Conservation (phyloP, 2,888 invertebrate genomes). For the Tetramorium bicarinatum region DNA sequence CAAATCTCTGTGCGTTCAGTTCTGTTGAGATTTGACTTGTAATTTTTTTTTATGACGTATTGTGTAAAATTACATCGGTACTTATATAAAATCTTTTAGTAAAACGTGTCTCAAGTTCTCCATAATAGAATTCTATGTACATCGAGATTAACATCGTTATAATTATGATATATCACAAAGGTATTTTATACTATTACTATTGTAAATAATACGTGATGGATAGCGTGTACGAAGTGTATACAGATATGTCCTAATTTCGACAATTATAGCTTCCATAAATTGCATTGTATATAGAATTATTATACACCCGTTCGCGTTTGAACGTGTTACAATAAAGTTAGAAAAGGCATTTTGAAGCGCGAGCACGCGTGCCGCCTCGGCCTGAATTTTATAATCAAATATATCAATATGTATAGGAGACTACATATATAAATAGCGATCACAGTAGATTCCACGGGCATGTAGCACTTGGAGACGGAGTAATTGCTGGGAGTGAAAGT, state of each 20-base stretch:
- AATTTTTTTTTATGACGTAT: constrained; percentile 30
- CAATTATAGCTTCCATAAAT: constrained; percentile 27
- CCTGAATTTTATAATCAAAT: constrained; percentile 77
- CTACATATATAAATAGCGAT: constrained; percentile 89
- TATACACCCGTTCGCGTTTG: not conserved
- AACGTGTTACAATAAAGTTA: not conserved
- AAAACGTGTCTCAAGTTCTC: constrained; percentile 27
- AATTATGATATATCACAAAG: constrained; percentile 49
- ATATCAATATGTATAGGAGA: constrained; percentile 85
- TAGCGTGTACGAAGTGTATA: constrained; percentile 50
- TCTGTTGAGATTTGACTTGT: not conserved
- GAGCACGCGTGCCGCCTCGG: constrained; percentile 70
- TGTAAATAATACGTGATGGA: constrained; percentile 70
- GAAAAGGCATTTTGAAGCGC: constrained; percentile 51
- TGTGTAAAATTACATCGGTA: constrained; percentile 42
- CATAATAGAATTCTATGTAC: constrained; percentile 28
- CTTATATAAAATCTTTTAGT: constrained; percentile 50
- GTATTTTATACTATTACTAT: constrained; percentile 67
- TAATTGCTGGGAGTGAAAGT: constrained; percentile 92
- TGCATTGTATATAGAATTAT: constrained; percentile 45
- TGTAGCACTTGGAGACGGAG: constrained; percentile 92
- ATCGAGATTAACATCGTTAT: constrained; percentile 38
- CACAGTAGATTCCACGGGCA: constrained; percentile 93
- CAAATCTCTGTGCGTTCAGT: not conserved
- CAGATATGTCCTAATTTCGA: constrained; percentile 50